Base-by-base conservation (phyloP, 2,888 invertebrate species). In the Lasius fuliginosus region DNA sequence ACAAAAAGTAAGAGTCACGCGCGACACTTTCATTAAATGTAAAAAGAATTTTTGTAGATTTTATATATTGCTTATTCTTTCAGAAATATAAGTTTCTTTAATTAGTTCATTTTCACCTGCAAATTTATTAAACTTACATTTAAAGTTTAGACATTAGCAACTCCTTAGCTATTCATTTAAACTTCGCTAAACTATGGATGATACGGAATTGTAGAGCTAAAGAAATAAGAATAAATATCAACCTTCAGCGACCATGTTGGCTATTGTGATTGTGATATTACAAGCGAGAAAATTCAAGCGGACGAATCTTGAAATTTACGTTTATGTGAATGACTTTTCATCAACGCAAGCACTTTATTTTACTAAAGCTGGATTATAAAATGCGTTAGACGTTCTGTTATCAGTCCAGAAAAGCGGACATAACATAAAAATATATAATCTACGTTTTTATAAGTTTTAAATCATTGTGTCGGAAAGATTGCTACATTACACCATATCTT, bases 281-380 rank as follows among this genome's bases (percentile, higher is more conserved):
- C 49, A 27, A 49, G n/a, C 18, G 23, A 56, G 56, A n/a, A 56
- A 68, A 56, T 77, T 77, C n/a, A 53, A 36, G 53, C 36, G 8
- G 40, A 53, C 18, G 40, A 18, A 40, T 23, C 30, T 53, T 56
- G 30, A 62, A 33, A 64, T 49, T 56, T 68, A 68, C 5, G 40
- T 77, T 5, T 40, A 30, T 77, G 40, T n/a, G 56, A 77, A 68
- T 77, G 40, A 56, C 40, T 68, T 77, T 68, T 77, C 77, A 68
- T 77, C 56, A 77, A 77, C 67, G 40, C n/a, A 27, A 3, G 9
- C 40, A 9, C 15, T 56, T 40, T 68, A 77, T 56, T 68, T 68
- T 56, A 30, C 15, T 64, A 27, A 53, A 53, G 23, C 18, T 5
- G 27, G 27, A 58, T 36, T 12, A 68, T 40, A 23, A 65, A 49